Base-by-base conservation (phyloP, 2,113 vertebrate genomes). In the Hippocampus mohnikei region DNA sequence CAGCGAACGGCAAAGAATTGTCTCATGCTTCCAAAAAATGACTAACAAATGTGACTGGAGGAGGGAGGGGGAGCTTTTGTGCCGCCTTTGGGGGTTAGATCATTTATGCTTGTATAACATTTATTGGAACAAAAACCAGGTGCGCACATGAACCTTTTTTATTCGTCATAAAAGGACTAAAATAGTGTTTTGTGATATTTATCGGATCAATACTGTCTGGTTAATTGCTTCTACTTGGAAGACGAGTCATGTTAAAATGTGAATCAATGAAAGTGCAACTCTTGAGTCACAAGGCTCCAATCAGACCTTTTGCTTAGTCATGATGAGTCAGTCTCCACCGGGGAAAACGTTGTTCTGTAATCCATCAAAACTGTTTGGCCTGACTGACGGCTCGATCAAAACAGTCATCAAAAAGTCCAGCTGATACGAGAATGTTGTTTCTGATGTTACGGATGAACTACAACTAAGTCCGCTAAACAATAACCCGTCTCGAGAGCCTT, bases 1-100 rank as follows among this genome's bases (percentile, higher is more conserved):
- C 78, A 81, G 69, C 61, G 75, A 73, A 55, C 46, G 40, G 61
- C 29, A 73, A 71, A 74, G 71, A 69, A 69, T 66, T 63, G 72
- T 61, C 71, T 10, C 65, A 66, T 52, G 73, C 73, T 77, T 76
- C 82, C 84, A 85, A 72, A 78, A 64, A 59, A 77, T 52, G 25
- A 59, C 64, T 80, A 71, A 78, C 73, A 72, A 66, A 72, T 72
- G 72, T 53, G 61, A 77, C 69, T 71, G 76, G 75, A 29, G 55
- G 69, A 60, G 15, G 59, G 69, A 60, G 25, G 16, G 8, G 29
- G 15, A 3, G 46, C 46, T 48, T 48, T 48, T 18, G 46, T 18
- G 4, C 42, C 2, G 42, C 0, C 2, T 44, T 44, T 12, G 29
- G 9, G 10, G 41, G 41, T 42, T 10, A 44, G 10, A 44, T 12